phyloP scores from a whole-genome alignment of 1,140 invertebrate genomes.

The Danaus plexippus region DNA sequence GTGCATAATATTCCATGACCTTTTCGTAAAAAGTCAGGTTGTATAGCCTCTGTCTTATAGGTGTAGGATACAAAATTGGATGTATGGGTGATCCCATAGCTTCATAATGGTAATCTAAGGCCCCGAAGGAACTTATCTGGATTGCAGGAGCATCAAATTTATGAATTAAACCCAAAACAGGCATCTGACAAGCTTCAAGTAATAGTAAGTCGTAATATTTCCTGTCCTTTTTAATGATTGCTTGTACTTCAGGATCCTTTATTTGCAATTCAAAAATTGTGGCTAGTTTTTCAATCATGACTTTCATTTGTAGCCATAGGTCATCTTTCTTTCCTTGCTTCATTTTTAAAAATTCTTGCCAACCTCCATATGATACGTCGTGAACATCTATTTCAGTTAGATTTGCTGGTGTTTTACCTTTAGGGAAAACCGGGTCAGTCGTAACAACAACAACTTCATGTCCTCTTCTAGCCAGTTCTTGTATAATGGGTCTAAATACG shows the following conservation, averaged over 20 bases:
- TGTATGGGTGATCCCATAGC: slow-evolving; percentile 24
- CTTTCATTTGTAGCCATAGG: slow-evolving; percentile 8
- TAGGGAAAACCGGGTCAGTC: slow-evolving; percentile 39
- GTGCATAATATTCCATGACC: slow-evolving; percentile 9
- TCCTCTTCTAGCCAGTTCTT: slow-evolving; percentile 59
- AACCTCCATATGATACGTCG: slow-evolving; percentile 28
- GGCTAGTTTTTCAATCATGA: slow-evolving; percentile 10
- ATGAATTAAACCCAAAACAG: slow-evolving; percentile 25
- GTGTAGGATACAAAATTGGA: slow-evolving; percentile 26
- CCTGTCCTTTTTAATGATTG: slow-evolving; percentile 20
- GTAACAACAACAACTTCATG: slow-evolving; percentile 64
- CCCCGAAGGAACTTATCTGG: slow-evolving; percentile 34
- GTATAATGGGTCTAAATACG: slow-evolving; percentile 57
- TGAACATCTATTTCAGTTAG: slow-evolving; percentile 45
- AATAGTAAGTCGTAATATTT: slow-evolving; percentile 33
- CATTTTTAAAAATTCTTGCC: slow-evolving; percentile 13
- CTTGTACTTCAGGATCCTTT: slow-evolving; percentile 20
- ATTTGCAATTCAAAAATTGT: slow-evolving; percentile 23
- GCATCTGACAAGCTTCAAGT: slow-evolving; percentile 24
- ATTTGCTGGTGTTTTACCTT: slow-evolving; percentile 28
- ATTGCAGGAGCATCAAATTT: slow-evolving; percentile 38
- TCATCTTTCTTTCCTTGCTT: slow-evolving; percentile 20
- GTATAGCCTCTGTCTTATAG: slow-evolving; percentile 15
- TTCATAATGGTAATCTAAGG: slow-evolving; percentile 18
- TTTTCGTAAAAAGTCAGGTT: slow-evolving; percentile 30